Percentiles rank a stretch among this genome's conserved stretches.
These are phyloP conservation scores for Agelas oroides DNA, from an alignment of 37 sponge, comb jelly and placozoan genomes.

Conservation along the genomic window DNA sequence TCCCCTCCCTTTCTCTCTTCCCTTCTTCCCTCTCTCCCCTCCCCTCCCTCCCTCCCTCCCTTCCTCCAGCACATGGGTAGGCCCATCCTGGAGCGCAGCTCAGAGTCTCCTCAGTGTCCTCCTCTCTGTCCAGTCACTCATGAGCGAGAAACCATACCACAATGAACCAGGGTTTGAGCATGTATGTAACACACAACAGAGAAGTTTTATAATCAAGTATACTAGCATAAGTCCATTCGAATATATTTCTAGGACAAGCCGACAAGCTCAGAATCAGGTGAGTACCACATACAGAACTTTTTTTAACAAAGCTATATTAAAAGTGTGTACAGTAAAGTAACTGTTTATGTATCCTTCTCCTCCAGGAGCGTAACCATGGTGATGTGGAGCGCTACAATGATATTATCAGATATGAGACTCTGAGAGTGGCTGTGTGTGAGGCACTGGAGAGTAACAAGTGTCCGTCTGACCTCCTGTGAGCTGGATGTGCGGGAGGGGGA, in stretches of 20 bases:
- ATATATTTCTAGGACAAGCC: too few species aligned
- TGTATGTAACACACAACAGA: constrained; percentile 21
- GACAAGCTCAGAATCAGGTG: too few species aligned
- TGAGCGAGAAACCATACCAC: constrained; percentile 90
- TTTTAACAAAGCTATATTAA: too few species aligned
- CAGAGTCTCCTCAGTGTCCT: constrained; percentile 66
- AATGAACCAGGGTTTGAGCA: constrained; percentile 92
- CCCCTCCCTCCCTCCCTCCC: not conserved
- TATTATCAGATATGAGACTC: constrained; percentile 81
- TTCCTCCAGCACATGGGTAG: constrained; percentile 41
- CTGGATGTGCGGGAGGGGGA: too few species aligned
- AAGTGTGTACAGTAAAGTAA: too few species aligned
- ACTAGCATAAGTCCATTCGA: too few species aligned
- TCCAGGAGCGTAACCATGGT: constrained; percentile 72
- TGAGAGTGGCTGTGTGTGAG: constrained; percentile 89
- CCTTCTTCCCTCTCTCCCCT: not conserved
- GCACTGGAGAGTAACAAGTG: constrained; percentile 49
- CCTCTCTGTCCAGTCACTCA: constrained; percentile 86
- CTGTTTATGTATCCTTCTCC: too few species aligned
- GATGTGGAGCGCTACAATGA: constrained; percentile 82
- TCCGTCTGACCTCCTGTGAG: constrained; percentile 55
- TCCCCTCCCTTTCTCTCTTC: not conserved
- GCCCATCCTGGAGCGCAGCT: constrained; percentile 39
- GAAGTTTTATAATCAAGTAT: too few species aligned
- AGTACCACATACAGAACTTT: too few species aligned